Evolutionary conservation across 2,888 invertebrate species (phyloP), one percentile per base, ranked within the genome.

Genomic region (Melangyna quadrimaculata): DNA sequence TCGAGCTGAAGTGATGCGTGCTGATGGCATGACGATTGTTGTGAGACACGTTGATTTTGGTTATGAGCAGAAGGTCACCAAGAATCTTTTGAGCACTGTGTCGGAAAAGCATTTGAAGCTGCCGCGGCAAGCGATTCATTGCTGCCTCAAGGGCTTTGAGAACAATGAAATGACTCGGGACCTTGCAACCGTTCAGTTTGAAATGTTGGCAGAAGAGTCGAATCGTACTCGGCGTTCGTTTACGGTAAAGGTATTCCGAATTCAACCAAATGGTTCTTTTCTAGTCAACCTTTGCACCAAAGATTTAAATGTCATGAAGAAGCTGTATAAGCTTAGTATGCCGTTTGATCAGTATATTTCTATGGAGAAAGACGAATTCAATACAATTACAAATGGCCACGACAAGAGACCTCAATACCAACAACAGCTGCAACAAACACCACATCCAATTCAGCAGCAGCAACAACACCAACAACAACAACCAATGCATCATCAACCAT

Each of bases 11-110:
- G 94, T 98, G 9, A 93, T 95, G 84, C 94, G 94, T 48, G 92
- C 95, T 5, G 93, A 93, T 37, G 93, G 93, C 1, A 92, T 89
- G n/a, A 94, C 94, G 82, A 94, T 95, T 0, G 92, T 94, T 73
- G 96, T 99, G 1, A 93, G 95, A 3, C 99, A 98, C 92, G 95
- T 99, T 17, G 99, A 99, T 93, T 99, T 97, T 93, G 99, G 99
- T 7, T 99, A 99, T 92, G 96, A 97, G 89, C 98, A 98, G 90
- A 94, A 94, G n/a, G 94, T 97, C 1, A 91, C 93, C 8, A 90
- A 93, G 0, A 92, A 93, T 12, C 92, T 94, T 43, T 91, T 97
- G 32, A 94, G 95, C 80, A 93, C 93, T 24, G 95, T 97, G 27
- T 94, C 94, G 5, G 93, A 94, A 5, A 94, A 95, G 72, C 93